phyloP scores from a whole-genome alignment of 2,888 invertebrate species.

The Eurois occulta region DNA sequence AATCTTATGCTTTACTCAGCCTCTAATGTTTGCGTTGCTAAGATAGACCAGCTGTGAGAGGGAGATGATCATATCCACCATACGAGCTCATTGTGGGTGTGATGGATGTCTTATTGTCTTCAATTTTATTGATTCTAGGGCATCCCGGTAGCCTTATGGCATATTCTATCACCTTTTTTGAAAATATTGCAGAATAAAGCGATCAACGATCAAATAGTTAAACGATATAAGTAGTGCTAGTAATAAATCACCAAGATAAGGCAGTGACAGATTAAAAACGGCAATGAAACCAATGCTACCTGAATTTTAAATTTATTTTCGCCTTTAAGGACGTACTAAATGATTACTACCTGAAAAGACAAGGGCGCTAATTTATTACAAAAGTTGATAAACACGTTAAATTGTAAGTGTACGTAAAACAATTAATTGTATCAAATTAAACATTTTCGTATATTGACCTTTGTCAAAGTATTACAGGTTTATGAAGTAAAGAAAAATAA shows the following conservation, averaged over 20 bases:
- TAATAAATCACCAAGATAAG: slow-evolving; percentile 44
- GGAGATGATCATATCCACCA: background rate
- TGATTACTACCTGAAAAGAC: slow-evolving; percentile 59
- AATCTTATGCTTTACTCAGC: background rate
- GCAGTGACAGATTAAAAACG: slow-evolving; percentile 32
- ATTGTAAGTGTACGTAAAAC: slow-evolving; percentile 19
- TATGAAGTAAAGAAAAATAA: slow-evolving; percentile 27
- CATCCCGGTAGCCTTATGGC: background rate
- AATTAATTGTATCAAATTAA: slow-evolving; percentile 39
- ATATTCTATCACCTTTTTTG: background rate
- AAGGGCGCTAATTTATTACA: slow-evolving; percentile 61
- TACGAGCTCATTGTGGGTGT: background rate
- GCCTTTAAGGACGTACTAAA: slow-evolving; percentile 48
- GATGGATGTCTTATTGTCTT: background rate
- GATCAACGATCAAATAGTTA: background rate
- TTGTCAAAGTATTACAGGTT: slow-evolving; percentile 33
- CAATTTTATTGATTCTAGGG: background rate
- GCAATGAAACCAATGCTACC: slow-evolving; percentile 45
- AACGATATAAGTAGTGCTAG: background rate
- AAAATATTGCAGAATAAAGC: background rate
- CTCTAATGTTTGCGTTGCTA: background rate
- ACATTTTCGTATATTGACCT: slow-evolving; percentile 37
- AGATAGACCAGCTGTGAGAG: background rate
- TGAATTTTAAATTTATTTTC: slow-evolving; percentile 51
- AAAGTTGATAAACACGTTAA: slow-evolving; percentile 45